Conservation (phyloP, 2,888 invertebrate species). For the Netelia virgata region DNA sequence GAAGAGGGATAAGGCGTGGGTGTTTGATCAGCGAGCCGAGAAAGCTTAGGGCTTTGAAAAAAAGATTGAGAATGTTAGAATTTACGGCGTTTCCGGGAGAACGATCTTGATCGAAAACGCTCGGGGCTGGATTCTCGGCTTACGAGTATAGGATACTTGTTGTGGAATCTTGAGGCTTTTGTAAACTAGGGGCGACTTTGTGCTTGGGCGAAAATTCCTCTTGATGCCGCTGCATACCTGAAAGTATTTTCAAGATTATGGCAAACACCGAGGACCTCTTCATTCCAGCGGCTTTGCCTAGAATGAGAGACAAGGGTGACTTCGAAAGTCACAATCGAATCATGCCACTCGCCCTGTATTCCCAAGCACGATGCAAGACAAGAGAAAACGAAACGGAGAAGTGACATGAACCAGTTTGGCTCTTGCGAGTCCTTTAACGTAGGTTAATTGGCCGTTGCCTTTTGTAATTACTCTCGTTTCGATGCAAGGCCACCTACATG, state of each 20-base stretch:
- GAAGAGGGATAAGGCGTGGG: neutral
- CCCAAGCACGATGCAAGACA: neutral
- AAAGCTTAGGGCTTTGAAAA: neutral
- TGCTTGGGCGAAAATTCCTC: neutral
- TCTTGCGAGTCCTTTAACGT: conserved; percentile 37
- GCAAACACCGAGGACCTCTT: neutral
- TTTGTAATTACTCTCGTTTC: conserved; percentile 51
- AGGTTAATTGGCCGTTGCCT: conserved; percentile 39
- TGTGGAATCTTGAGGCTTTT: neutral
- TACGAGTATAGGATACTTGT: neutral
- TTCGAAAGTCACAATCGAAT: conserved; percentile 48
- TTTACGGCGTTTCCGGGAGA: neutral
- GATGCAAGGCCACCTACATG: neutral
- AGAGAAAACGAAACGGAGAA: neutral
- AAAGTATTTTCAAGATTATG: neutral
- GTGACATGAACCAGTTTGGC: conserved; percentile 48
- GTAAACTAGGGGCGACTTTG: neutral
- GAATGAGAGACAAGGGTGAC: neutral
- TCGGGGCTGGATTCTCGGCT: neutral
- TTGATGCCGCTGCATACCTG: neutral
- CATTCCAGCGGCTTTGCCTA: neutral
- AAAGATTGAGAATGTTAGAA: neutral
- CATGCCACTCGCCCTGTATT: conserved; percentile 4
- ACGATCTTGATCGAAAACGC: neutral
- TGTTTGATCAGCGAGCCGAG: neutral